phyloP scores from a whole-genome alignment of 35 echinoderm and acorn worm species.

The Ptychodera flava region DNA sequence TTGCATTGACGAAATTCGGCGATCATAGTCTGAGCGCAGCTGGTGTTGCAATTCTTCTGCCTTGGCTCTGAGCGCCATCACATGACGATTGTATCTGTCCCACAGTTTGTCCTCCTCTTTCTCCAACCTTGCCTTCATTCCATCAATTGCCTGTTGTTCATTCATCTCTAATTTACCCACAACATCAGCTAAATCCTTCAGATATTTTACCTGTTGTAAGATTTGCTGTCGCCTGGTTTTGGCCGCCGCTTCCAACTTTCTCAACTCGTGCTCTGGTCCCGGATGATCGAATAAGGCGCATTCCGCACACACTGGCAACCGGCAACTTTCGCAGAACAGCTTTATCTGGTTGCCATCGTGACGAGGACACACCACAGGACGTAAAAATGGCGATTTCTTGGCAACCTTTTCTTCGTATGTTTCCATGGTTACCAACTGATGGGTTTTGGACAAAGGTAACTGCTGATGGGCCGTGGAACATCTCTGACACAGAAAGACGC shows the following conservation, averaged over 20 bases:
- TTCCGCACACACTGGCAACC: neutral
- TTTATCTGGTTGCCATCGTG: neutral
- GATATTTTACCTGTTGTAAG: neutral
- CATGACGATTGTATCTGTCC: neutral
- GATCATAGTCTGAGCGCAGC: neutral
- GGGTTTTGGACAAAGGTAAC: neutral
- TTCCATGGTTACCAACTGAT: neutral
- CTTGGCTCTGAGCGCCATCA: neutral
- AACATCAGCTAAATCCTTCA: neutral
- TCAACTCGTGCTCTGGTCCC: neutral
- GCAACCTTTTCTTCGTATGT: neutral
- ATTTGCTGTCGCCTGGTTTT: neutral
- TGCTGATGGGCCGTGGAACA: neutral
- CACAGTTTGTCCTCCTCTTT: neutral
- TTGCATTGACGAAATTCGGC: neutral
- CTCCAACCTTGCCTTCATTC: neutral
- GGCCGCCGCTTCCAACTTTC: neutral
- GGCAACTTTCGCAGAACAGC: neutral
- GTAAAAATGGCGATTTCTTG: neutral
- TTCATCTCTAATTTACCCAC: neutral
- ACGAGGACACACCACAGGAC: neutral
- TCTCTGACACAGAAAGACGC: neutral
- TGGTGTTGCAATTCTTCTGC: neutral
- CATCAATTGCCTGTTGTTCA: neutral
- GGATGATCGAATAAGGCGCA: neutral